These are phyloP conservation scores for Rotaria socialis DNA, from an alignment of 2,888 invertebrate genomes.

Conservation along the genomic window DNA sequence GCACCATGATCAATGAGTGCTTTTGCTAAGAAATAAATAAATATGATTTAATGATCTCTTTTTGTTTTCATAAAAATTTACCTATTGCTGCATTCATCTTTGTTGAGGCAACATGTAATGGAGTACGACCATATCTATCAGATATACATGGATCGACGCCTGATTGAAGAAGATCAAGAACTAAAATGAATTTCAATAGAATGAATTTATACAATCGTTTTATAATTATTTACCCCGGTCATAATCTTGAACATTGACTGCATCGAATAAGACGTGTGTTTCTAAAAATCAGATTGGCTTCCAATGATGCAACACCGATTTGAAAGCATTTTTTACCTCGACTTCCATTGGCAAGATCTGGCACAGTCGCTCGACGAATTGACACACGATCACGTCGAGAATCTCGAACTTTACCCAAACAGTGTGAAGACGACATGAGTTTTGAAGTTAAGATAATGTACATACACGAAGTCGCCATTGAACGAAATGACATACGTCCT, in stretches of 20 bases:
- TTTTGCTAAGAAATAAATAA: not conserved
- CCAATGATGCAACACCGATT: not conserved
- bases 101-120: conserved; percentile 22
- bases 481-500: too few species aligned
- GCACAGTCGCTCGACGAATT: not conserved
- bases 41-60: not conserved
- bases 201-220: not conserved
- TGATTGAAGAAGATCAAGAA: conserved; percentile 19
- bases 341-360: not conserved
- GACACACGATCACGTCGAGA: conserved; percentile 32
- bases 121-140: conserved; percentile 4
- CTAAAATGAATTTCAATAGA: not conserved
- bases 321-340: not conserved
- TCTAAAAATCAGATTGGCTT: not conserved
- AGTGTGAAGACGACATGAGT: not conserved
- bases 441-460: too few species aligned
- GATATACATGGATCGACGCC: conserved; percentile 16
- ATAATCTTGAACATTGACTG: conserved; percentile 1
- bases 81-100: not conserved
- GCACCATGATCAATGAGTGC: not conserved
- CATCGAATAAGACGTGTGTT: not conserved
- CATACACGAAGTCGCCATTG: too few species aligned
- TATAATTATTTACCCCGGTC: not conserved
- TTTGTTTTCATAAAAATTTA: not conserved
- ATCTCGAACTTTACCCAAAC: not conserved